Evolutionary conservation across 1,140 invertebrate species (phyloP), one percentile per base, ranked within the genome.

Genomic region (Neoseiulus cucumeris): DNA sequence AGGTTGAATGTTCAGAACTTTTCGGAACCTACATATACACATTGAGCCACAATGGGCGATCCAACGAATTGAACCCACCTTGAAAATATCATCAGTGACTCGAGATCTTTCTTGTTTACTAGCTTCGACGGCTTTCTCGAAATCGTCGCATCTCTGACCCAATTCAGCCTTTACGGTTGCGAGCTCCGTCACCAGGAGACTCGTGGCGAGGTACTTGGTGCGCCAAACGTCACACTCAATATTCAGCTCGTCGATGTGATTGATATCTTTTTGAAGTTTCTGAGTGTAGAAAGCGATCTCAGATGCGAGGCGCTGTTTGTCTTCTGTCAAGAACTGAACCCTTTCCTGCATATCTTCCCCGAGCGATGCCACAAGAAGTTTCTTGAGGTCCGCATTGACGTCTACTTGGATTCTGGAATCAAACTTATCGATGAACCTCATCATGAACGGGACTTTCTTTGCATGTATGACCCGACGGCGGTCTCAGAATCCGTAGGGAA

Each of bases 301-400:
- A 70, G 85, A 79, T 0, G 89, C 86, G 69, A 94, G 78, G 70
- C 90, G 84, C 51, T 89, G 80, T 74, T 92, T 92, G 73, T 94
- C 91, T 75, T 93, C 89, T 30, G 84, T 91, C 4, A 95, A 77
- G 68, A 85, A 82, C 73, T 93, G 87, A 1, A 95, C 88, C 75
- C 85, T 82, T 1, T 82, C 85, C 77, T 93, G 84, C 44, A 94
- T 77, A 78, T 95, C 91, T 77, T 94, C 91, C 18, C 91, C 91
- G 47, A 95, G 86, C 28, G 90, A 90, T 25, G 91, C 91, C 1
- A 95, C 88, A 41, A 95, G 74, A 73, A 95, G 81, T 74, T 87
- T 91, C 76, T 94, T 95, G 42, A 95, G 77, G 76, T 94, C 91
- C 66, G 85, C 83, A 78, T 94, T 94, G 0, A 94, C 87, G 84